phyloP scores from a whole-genome alignment of 2,113 vertebrate genomes.

The Pterocles burchelli region DNA sequence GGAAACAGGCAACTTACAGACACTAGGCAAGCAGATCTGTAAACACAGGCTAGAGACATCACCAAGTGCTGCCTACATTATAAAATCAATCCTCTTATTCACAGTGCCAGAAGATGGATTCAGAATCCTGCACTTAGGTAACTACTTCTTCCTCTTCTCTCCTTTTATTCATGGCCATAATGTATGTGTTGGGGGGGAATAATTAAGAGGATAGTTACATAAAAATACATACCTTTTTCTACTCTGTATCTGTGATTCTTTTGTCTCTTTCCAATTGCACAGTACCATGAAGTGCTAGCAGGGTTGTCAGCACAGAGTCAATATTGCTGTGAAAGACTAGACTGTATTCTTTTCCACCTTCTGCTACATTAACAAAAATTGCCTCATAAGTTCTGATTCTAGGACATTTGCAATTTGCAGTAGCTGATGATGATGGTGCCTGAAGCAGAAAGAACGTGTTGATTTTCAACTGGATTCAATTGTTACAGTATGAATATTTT shows the following conservation, averaged over 20 bases:
- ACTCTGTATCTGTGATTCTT: background rate
- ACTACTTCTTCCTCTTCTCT: background rate
- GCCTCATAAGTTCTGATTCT: background rate
- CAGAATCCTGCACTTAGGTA: background rate
- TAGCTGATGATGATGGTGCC: background rate
- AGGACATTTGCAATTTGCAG: background rate
- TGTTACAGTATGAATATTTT: background rate
- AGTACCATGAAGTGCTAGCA: background rate
- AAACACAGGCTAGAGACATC: background rate
- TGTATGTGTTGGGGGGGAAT: fast-evolving
- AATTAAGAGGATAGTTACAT: background rate
- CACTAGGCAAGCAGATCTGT: background rate
- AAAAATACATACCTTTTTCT: background rate
- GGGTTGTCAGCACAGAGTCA: background rate
- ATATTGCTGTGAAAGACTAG: background rate
- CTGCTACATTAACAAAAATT: background rate
- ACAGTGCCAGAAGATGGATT: background rate
- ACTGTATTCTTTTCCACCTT: background rate
- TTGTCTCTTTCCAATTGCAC: background rate
- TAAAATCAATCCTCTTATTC: background rate
- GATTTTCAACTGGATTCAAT: background rate
- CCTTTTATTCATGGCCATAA: background rate
- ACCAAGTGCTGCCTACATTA: background rate
- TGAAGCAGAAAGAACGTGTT: background rate
- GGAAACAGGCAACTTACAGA: background rate